phyloP scores from a whole-genome alignment of 2,888 invertebrate genomes.

The Eurytoma californica region DNA sequence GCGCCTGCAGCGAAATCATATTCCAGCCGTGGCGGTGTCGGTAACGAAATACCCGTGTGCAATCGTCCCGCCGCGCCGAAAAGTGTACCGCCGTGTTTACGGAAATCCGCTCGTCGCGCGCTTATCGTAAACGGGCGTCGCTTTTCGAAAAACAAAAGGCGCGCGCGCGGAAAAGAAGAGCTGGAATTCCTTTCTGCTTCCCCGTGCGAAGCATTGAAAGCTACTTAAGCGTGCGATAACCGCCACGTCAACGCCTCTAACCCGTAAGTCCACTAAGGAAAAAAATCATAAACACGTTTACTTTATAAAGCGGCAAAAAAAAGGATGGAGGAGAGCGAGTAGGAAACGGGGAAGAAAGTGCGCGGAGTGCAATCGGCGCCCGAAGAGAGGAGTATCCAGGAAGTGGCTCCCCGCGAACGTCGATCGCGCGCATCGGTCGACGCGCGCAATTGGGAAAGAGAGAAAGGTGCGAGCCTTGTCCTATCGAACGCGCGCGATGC shows the following conservation, averaged over 20 bases:
- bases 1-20: conserved; percentile 11
- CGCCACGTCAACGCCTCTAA: too few relatives aligned
- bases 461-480: conserved; percentile 41
- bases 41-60: neutral
- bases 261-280: neutral
- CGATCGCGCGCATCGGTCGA: neutral
- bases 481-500: conserved; percentile 20
- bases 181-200: too few relatives aligned
- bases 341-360: neutral
- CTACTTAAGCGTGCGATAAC: too few relatives aligned
- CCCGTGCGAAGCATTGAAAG: too few relatives aligned
- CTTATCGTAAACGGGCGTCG: too few relatives aligned
- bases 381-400: neutral
- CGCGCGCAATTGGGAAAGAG: conserved; percentile 46
- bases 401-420: conserved; percentile 1
- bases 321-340: neutral
- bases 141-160: too few relatives aligned
- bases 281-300: neutral
- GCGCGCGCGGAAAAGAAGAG: too few relatives aligned
- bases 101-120: neutral
- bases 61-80: too few relatives aligned
- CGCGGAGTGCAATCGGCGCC: neutral
- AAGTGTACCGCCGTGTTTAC: neutral
- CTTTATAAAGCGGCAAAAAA: neutral
- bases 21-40: neutral